phyloP scores from a whole-genome alignment of 2,888 invertebrate genomes.

The Heliconius erato region DNA sequence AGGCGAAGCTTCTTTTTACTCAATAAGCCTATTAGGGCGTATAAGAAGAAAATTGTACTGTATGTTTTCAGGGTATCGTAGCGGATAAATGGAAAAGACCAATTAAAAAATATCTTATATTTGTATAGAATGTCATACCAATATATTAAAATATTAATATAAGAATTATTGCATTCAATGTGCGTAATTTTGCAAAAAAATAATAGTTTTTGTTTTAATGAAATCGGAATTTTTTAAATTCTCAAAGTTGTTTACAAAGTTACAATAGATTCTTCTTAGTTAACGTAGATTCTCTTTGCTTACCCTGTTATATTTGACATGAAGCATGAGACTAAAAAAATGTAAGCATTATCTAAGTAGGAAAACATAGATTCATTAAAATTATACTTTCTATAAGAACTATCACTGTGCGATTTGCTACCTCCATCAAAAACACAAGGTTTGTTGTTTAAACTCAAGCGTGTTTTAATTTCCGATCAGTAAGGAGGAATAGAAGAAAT shows the following conservation, averaged over 20 bases:
- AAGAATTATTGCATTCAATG: neutral
- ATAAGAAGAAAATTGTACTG: neutral
- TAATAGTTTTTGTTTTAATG: too few species aligned
- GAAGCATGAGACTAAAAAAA: too few species aligned
- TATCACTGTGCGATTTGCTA: neutral
- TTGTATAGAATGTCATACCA: neutral
- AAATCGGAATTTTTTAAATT: too few species aligned
- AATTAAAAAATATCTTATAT: neutral
- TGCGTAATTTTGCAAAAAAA: too few species aligned
- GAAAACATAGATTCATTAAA: too few species aligned
- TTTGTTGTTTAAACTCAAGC: neutral
- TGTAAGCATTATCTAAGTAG: too few species aligned
- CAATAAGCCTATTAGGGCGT: slow-evolving; percentile 15
- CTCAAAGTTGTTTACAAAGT: too few species aligned
- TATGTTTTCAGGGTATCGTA: slow-evolving; percentile 2
- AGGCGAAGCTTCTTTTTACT: slow-evolving; percentile 16
- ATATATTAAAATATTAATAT: neutral
- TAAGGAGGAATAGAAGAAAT: neutral
- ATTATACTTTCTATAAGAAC: neutral
- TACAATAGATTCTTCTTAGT: too few species aligned
- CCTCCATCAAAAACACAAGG: neutral
- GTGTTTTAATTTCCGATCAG: slow-evolving; percentile 24
- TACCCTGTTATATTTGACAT: too few species aligned
- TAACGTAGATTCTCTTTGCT: too few species aligned
- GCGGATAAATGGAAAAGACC: neutral